Evolutionary conservation across 2,113 vertebrate species (phyloP).

Genomic region (Sander vitreus): DNA sequence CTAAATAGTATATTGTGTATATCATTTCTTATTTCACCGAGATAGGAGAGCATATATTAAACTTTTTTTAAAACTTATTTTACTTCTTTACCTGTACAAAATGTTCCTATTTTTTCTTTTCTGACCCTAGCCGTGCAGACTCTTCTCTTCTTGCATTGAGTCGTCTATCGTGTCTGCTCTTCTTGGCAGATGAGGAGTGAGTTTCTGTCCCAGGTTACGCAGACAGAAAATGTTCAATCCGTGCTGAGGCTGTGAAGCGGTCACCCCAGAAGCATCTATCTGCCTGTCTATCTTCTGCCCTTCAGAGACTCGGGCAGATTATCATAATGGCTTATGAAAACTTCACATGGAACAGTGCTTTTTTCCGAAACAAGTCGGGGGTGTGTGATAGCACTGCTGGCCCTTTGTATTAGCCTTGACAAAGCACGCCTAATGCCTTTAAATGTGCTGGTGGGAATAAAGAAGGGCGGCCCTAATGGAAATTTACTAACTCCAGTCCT

Average conservation of each 20-base stretch:
- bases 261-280: conserved; percentile 68
- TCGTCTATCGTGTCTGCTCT: conserved; percentile 28
- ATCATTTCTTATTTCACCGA: not conserved
- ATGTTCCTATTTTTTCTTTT: conserved; percentile 19
- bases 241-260: conserved; percentile 43
- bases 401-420: conserved; percentile 76
- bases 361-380: conserved; percentile 72
- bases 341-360: conserved; percentile 77
- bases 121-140: not conserved
- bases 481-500: conserved; percentile 74
- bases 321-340: conserved; percentile 81
- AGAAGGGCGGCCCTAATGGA: conserved; percentile 76
- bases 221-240: conserved; percentile 57
- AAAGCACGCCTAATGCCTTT: conserved; percentile 81
- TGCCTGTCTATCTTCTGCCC: conserved; percentile 63
- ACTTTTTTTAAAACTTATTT: not conserved
- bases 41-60: not conserved
- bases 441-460: conserved; percentile 81
- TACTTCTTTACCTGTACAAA: conserved; percentile 25
- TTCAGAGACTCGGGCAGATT: conserved; percentile 73
- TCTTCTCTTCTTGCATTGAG: conserved; percentile 23
- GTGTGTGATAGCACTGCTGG: conserved; percentile 69
- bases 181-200: conserved; percentile 39
- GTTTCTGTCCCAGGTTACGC: conserved; percentile 25
- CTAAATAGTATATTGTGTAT: not conserved